Percentiles rank a stretch among this genome's conserved stretches.
Evolutionary conservation across 2,888 invertebrate genomes (phyloP).

Genomic region (Lasioglossum morio): DNA sequence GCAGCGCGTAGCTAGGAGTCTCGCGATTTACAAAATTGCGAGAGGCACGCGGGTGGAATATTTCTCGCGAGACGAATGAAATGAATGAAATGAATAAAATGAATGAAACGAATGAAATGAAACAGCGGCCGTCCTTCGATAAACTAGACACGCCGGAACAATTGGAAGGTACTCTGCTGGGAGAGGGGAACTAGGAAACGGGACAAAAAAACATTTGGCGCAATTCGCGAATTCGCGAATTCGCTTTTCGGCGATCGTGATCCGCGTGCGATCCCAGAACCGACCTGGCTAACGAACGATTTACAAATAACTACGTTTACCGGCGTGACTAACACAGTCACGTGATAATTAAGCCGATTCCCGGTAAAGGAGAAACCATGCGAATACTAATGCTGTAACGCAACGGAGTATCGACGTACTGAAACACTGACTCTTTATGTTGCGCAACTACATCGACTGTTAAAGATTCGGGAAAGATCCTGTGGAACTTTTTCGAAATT

Average conservation of each 20-base stretch:
- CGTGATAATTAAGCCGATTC: conserved; percentile 72
- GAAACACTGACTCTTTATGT: background rate
- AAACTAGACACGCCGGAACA: background rate
- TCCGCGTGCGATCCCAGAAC: background rate
- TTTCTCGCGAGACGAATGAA: background rate
- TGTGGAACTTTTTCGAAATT: background rate
- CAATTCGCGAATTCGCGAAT: background rate
- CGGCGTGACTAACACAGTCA: conserved; percentile 28
- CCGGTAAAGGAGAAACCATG: conserved; percentile 45
- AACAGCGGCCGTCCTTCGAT: background rate
- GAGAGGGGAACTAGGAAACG: background rate
- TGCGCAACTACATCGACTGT: background rate
- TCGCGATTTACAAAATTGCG: background rate
- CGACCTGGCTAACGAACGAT: conserved; percentile 53
- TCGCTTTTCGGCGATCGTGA: background rate
- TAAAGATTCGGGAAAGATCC: background rate
- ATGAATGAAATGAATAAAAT: background rate
- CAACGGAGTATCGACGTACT: conserved; percentile 22
- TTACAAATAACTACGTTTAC: conserved; percentile 64
- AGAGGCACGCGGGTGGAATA: background rate
- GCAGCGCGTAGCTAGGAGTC: background rate
- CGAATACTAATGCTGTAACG: conserved; percentile 72
- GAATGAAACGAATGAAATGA: background rate
- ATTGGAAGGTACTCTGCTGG: background rate
- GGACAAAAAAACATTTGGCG: background rate